Evolutionary conservation across 2,797 vertebrate genomes (phyloP).

Genomic region (Tiaroga cobitis): DNA sequence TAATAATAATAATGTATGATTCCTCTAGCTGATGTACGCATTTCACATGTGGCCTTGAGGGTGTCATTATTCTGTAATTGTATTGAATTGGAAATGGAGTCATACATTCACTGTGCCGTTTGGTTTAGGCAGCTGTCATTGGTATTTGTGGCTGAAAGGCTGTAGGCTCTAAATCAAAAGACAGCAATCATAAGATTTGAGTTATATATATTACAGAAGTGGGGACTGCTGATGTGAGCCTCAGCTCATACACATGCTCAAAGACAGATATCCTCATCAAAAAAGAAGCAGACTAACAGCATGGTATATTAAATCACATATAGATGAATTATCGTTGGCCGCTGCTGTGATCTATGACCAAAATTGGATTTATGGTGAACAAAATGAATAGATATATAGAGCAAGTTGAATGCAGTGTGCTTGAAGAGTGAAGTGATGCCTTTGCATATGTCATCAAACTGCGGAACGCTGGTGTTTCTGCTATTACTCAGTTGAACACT

Average conservation of each 20-base stretch:
- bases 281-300: constrained; percentile 28
- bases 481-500: constrained; percentile 62
- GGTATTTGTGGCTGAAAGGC: constrained; percentile 45
- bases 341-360: constrained; percentile 21
- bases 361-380: constrained; percentile 15
- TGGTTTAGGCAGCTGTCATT: constrained; percentile 49
- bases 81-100: constrained; percentile 46
- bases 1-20: constrained; percentile 71
- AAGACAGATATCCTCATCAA: constrained; percentile 32
- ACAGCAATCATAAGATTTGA: constrained; percentile 30
- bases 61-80: constrained; percentile 65
- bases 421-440: constrained; percentile 22
- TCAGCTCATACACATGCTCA: constrained; percentile 11
- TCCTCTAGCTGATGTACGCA: constrained; percentile 51
- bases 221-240: constrained; percentile 3
- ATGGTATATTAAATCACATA: constrained; percentile 14
- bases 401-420: constrained; percentile 6
- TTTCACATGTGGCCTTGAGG: constrained; percentile 49
- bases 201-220: constrained; percentile 7
- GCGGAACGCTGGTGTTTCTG: constrained; percentile 43
- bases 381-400: constrained; percentile 27
- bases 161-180: constrained; percentile 48
- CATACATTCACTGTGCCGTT: constrained; percentile 53
- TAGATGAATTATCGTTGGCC: constrained; percentile 24
- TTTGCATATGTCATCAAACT: constrained; percentile 36